These are phyloP conservation scores for Ommatoiulus sabulosus DNA, from an alignment of 2,888 invertebrate species.

Conservation along the genomic window DNA sequence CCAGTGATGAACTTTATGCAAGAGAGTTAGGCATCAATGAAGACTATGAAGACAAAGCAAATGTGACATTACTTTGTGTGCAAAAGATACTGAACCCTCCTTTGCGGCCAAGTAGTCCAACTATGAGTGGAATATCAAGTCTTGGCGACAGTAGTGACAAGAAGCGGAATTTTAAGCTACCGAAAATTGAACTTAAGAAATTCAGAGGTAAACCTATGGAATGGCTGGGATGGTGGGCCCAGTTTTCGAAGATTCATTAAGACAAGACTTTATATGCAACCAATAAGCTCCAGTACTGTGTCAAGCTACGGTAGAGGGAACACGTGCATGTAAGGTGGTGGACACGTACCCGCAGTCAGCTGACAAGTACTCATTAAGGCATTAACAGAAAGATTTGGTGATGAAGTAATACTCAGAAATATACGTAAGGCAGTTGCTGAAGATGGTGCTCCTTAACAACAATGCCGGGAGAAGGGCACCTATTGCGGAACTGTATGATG, in stretches of 20 bases:
- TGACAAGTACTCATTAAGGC: constrained; percentile 45
- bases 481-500: neutral
- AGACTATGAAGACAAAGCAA: no score
- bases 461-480: neutral
- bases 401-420: neutral
- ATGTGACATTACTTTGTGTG: no score
- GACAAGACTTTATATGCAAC: constrained; percentile 41
- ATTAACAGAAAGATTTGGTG: neutral
- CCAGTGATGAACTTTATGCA: no score
- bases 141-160: neutral
- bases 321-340: constrained; percentile 52
- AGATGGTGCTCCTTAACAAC: neutral
- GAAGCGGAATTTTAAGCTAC: neutral
- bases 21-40: no score
- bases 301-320: constrained; percentile 42
- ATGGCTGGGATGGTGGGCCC: constrained; percentile 54
- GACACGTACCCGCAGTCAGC: constrained; percentile 52
- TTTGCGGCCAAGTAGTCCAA: neutral
- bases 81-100: no score
- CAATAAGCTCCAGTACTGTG: constrained; percentile 55
- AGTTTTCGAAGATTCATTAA: constrained; percentile 55
- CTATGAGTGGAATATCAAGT: neutral
- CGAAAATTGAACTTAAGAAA: neutral
- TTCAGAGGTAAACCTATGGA: neutral
- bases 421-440: neutral